Evolutionary conservation across 2,797 vertebrate species (phyloP).

Genomic region (Malurus leucopterus): DNA sequence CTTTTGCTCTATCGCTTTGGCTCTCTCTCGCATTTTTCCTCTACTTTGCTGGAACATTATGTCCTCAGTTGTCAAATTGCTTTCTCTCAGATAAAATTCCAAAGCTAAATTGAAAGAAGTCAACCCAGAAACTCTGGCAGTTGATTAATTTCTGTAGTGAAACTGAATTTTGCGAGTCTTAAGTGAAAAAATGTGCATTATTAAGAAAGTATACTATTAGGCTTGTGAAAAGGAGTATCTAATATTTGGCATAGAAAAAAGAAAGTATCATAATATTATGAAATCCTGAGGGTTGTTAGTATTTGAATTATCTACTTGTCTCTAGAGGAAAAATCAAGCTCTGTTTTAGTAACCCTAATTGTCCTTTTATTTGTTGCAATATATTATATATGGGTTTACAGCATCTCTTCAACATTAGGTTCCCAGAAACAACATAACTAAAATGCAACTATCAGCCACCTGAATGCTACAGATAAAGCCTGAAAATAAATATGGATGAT

Average conservation of each 20-base stretch:
- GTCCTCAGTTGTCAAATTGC: constrained; percentile 50
- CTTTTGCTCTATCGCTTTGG: not conserved
- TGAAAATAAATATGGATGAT: not conserved
- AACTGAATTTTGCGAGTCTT: not conserved
- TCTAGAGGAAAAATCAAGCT: not conserved
- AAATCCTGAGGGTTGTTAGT: not conserved
- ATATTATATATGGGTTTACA: not conserved
- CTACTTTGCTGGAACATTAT: constrained; percentile 1
- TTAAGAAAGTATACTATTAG: not conserved
- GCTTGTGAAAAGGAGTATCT: not conserved
- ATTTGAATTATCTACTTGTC: not conserved
- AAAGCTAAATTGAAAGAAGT: constrained; percentile 44
- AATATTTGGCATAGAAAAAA: not conserved
- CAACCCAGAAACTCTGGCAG: constrained; percentile 36
- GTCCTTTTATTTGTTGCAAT: constrained; percentile 5
- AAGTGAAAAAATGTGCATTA: not conserved
- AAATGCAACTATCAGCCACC: not conserved
- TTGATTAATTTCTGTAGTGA: constrained; percentile 15
- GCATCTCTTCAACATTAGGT: constrained; percentile 22
- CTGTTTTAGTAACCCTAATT: constrained; percentile 8
- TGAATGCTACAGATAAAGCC: not conserved
- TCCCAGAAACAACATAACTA: not conserved
- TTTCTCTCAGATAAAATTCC: constrained; percentile 43
- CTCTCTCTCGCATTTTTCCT: not conserved
- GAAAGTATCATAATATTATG: not conserved